phyloP scores from a whole-genome alignment of 2,113 vertebrate species.

The Butastur rufipennis region DNA sequence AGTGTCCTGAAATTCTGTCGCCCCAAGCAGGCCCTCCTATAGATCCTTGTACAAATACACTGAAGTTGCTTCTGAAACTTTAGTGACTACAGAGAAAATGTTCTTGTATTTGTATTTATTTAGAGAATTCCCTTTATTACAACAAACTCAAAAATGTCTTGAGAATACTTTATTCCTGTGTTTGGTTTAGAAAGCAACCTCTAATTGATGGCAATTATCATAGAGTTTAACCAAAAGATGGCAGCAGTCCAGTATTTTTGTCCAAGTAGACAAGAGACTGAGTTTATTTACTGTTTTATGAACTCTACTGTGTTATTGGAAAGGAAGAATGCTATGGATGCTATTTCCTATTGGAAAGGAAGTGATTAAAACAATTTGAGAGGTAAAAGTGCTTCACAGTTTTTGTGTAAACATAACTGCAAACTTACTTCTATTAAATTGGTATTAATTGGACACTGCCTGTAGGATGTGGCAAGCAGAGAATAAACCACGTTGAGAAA shows the following conservation, averaged over 20 bases:
- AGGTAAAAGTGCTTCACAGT: background rate
- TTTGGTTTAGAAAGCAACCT: conserved; percentile 14
- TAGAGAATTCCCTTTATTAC: background rate
- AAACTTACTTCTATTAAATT: background rate
- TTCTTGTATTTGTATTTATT: background rate
- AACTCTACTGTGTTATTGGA: background rate
- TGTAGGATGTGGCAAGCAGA: background rate
- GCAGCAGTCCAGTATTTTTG: conserved; percentile 5
- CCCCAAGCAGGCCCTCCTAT: background rate
- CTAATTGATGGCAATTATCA: background rate
- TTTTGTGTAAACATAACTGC: background rate
- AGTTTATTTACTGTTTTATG: background rate
- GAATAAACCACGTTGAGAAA: background rate
- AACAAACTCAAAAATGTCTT: background rate
- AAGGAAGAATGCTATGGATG: background rate
- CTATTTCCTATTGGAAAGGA: background rate
- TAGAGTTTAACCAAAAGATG: background rate
- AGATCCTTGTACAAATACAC: background rate
- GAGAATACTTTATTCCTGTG: background rate
- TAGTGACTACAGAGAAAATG: background rate
- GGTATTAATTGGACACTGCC: background rate
- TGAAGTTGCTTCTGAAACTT: background rate
- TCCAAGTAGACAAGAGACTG: background rate
- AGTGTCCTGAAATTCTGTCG: background rate
- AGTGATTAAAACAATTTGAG: background rate